Evolutionary conservation across 2,113 vertebrate genomes (phyloP).

Genomic region (Hemichromis elongatus): DNA sequence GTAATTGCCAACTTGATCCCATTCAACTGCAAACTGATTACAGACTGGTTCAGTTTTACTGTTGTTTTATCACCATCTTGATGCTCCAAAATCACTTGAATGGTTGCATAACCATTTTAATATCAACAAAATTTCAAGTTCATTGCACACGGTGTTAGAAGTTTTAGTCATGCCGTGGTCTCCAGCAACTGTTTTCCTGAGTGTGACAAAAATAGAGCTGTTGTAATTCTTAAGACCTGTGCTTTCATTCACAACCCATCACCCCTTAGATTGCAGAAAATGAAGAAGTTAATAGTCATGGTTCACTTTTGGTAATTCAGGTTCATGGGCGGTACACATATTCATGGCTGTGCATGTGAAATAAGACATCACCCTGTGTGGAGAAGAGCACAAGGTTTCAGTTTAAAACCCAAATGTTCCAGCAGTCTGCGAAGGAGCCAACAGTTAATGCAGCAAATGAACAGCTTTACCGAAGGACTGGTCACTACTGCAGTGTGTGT

Average conservation of each 20-base stretch:
- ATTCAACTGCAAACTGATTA: neutral
- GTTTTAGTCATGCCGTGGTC: neutral
- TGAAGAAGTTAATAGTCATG: neutral
- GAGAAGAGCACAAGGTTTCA: neutral
- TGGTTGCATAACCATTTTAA: neutral
- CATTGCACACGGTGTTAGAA: neutral
- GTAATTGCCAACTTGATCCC: neutral
- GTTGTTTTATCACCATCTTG: neutral
- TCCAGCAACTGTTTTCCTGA: neutral
- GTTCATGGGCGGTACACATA: neutral
- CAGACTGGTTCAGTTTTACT: neutral
- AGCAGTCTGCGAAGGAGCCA: neutral
- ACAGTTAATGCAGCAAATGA: slow-evolving; percentile 21
- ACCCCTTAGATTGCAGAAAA: neutral
- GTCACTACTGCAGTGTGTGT: slow-evolving; percentile 27
- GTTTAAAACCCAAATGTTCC: neutral
- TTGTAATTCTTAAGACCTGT: neutral
- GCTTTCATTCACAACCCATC: neutral
- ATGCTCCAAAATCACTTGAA: neutral
- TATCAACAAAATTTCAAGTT: neutral
- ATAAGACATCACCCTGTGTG: neutral
- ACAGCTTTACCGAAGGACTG: neutral
- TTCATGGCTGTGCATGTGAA: neutral
- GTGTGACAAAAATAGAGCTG: neutral
- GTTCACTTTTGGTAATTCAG: neutral